Evolutionary conservation across 2,113 vertebrate species (phyloP), one percentile per base, ranked within the genome.

Genomic region (Gymnocephalus cernua): DNA sequence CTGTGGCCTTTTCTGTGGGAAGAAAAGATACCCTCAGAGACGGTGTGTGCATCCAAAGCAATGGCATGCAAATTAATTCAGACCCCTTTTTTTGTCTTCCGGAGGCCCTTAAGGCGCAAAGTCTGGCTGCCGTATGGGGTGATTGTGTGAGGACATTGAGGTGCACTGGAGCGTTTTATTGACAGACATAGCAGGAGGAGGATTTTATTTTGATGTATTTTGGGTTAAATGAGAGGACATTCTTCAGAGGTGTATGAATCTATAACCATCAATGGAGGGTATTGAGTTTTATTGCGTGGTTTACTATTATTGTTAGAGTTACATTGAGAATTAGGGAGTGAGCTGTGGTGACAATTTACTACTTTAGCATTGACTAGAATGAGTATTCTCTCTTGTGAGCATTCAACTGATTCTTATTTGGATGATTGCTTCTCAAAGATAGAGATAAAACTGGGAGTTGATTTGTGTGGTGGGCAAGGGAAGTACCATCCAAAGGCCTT

Each of bases 191-290:
- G 82, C 72, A 86, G 84, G 80, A 79, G 90, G 88, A 83, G 84
- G 90, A 74, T 87, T 90, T 91, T 74, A 90, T 90, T 92, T 92
- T 92, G 91, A 94, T 90, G 78, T 85, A 93, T 92, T 93, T 84
- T 53, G 82, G 82, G 77, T 91, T 92, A 87, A 92, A 91, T 86
- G 88, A 93, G 89, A 88, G 77, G 35, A 85, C 76, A 91, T 92
- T 90, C 93, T 94, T 90, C 91, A 91, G 89, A 89, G 89, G 89
- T 92, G 91, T 92, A 93, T 94, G 88, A 92, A 92, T 78, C 87
- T 78, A 69, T 69, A 76, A 67, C 50, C 51, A 59, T 88, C 82
- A 91, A 88, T 90, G 57, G 78, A 57, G 81, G 72, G 63, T 51
- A 80, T 85, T 77, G 82, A 78, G 75, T 84, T 92, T 91, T 87